A percentile compares a stretch with the other conserved stretches of the same genome.
Conservation (phyloP, 2,113 vertebrate species). For the Strix aluco region DNA sequence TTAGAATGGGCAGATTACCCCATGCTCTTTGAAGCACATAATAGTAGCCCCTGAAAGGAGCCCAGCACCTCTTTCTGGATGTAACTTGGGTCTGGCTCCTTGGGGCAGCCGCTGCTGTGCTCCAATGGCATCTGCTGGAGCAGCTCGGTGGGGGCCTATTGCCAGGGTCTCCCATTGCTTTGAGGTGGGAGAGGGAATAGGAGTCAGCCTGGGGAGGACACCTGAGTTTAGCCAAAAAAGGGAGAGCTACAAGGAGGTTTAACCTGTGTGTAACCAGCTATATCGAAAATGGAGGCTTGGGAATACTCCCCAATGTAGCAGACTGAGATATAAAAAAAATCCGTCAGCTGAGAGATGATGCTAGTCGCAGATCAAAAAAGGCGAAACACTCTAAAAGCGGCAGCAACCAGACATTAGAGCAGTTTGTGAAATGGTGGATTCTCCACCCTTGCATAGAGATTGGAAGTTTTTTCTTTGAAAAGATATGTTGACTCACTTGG, state of each 20-base stretch:
- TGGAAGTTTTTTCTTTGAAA: background rate
- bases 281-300: background rate
- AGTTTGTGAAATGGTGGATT: background rate
- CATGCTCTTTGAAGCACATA: background rate
- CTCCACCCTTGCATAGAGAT: background rate
- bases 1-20: background rate
- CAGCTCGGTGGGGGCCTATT: background rate
- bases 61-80: background rate
- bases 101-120: background rate
- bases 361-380: background rate
- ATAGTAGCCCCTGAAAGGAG: background rate
- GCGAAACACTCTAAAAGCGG: background rate
- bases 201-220: background rate
- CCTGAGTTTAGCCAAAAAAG: background rate
- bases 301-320: background rate
- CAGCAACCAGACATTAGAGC: background rate
- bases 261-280: background rate
- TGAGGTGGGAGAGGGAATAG: background rate
- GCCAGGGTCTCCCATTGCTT: background rate
- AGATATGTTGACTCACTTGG: background rate
- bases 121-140: background rate
- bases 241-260: background rate
- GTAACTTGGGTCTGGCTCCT: accelerated
- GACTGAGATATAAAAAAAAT: background rate
- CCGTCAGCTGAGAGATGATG: background rate